Base-by-base conservation (phyloP, 1,140 invertebrate species). In the Anastrepha ludens region DNA sequence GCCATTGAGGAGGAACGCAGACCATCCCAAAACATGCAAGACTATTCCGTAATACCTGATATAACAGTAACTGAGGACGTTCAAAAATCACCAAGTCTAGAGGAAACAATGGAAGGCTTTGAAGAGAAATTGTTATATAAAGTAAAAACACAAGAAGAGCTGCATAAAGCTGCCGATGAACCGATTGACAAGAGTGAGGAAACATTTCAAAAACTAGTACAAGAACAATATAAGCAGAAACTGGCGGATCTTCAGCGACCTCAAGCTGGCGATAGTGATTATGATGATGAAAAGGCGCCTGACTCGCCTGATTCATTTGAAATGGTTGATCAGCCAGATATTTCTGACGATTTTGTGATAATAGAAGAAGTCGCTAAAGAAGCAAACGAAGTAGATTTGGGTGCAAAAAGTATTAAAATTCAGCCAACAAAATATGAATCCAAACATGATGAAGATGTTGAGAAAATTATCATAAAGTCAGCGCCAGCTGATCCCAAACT, bases 301-400 rank as follows among this genome's bases (percentile, higher is more conserved):
- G 96, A 97, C 89, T 97, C 97, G 0, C 97, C 97, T 1, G 98
- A 98, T 92, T 98, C 97, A 50, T 98, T 98, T 94, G 97, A 98
- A 94, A 95, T 98, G 92, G 94, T 98, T 0, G 97, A 97, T 89
- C 97, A 97, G 90, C 97, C 97, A 1, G 96, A 97, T 91, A 95
- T 97, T 87, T 96, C 97, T 88, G 97, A 98, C 91, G 97, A 97
- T 90, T 98, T 97, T 92, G 96, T 98, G 1, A 96, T 97, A 0
- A 96, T 97, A 87, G 97, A 97, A 93, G 97, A 98, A 93, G 96
- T 97, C 39, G 97, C 96, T 2, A 97, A 96, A 91, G 96, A 97
- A 94, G 97, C 97, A 1, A 95, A 96, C 89, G 97, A 98, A 93
- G 95, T 95, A 87, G 97, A 97, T 91, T 94, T 95, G 0, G 97